Conservation (phyloP, 2,888 invertebrate genomes). For the Gastrophysa polygoni region DNA sequence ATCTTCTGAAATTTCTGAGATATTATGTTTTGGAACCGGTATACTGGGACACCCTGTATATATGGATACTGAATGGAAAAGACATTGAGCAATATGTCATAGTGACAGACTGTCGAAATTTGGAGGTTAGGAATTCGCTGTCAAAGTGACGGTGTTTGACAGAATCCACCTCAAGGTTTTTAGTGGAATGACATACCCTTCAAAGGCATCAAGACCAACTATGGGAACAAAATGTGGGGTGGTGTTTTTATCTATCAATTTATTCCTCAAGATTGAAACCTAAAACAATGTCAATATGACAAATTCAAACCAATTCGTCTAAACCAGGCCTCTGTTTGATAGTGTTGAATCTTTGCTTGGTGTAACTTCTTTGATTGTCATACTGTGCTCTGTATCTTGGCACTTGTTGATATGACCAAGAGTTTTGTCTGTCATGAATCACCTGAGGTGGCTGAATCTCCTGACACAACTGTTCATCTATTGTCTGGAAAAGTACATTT, state of each 20-base stretch:
- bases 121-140: too few species aligned
- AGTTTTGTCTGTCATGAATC: constrained; percentile 30
- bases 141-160: too few species aligned
- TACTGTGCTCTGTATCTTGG: constrained; percentile 12
- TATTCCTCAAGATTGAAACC: neutral
- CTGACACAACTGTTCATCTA: constrained; percentile 55
- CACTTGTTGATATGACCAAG: constrained; percentile 1
- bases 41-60: too few species aligned
- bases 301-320: constrained; percentile 31
- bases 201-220: too few species aligned
- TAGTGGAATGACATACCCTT: too few species aligned
- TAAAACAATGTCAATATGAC: neutral
- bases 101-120: too few species aligned
- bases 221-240: too few species aligned
- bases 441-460: constrained; percentile 44
- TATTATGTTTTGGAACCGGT: too few species aligned
- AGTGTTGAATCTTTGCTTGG: constrained; percentile 17
- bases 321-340: constrained; percentile 33
- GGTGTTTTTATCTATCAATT: neutral
- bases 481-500: constrained; percentile 47
- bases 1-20: too few species aligned
- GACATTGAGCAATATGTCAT: too few species aligned
- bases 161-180: too few species aligned
- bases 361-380: constrained; percentile 16
- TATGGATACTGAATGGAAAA: too few species aligned